Evolutionary conservation across 23 tunicate species (phyloP).

Genomic region (Ascidia mentula): DNA sequence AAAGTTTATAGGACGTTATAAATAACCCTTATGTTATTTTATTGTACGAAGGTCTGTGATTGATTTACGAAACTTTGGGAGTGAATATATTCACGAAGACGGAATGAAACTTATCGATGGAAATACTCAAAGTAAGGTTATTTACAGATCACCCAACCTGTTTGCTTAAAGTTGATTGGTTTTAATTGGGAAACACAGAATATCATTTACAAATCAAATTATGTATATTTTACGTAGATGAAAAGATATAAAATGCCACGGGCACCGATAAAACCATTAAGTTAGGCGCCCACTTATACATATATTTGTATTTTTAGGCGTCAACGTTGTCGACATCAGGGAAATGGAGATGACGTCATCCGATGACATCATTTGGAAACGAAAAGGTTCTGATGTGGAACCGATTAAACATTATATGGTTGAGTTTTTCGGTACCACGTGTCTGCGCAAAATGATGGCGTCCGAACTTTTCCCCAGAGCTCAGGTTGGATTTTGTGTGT

Average conservation of each 20-base stretch:
- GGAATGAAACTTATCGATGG: constrained; percentile 49
- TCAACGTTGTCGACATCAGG: neutral
- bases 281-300: too few relatives aligned
- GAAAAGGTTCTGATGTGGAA: neutral
- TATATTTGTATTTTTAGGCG: neutral
- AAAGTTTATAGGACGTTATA: too few relatives aligned
- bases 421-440: neutral
- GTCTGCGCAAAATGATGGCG: neutral
- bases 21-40: neutral
- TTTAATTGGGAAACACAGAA: too few relatives aligned
- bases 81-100: constrained; percentile 25
- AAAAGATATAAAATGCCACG: too few relatives aligned
- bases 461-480: neutral
- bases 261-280: too few relatives aligned
- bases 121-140: neutral
- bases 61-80: constrained; percentile 31
- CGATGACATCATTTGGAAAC: neutral
- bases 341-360: neutral
- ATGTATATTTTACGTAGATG: too few relatives aligned
- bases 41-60: constrained; percentile 29
- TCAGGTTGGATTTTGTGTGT: too few relatives aligned
- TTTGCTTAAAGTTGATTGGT: too few relatives aligned
- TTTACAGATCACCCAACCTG: neutral
- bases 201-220: too few relatives aligned
- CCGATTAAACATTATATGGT: neutral